phyloP scores from a whole-genome alignment of 1,140 invertebrate species.

The Medauroidea extradentata region DNA sequence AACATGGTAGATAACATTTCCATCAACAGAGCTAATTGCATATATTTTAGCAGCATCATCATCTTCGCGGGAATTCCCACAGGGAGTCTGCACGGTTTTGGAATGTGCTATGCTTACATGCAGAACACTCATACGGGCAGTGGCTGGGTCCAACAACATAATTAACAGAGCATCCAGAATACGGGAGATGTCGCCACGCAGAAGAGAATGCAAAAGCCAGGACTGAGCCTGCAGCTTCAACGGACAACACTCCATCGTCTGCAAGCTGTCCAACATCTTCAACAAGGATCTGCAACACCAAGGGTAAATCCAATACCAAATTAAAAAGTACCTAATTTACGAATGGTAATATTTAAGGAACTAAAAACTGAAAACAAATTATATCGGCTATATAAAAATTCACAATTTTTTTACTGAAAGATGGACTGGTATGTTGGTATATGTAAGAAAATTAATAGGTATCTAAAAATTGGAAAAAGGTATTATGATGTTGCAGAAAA shows the following conservation, averaged over 20 bases:
- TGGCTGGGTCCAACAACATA: constrained; percentile 75
- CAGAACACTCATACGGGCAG: constrained; percentile 78
- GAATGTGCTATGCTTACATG: constrained; percentile 73
- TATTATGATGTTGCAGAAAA: too few relatives aligned
- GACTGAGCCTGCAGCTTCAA: constrained; percentile 65
- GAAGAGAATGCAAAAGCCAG: constrained; percentile 67
- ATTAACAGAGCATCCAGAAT: constrained; percentile 75
- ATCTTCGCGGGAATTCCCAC: constrained; percentile 21
- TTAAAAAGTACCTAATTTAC: too few relatives aligned
- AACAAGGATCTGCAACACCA: constrained; percentile 1
- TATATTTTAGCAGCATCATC: constrained; percentile 60
- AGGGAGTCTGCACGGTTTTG: constrained; percentile 41
- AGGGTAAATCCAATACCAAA: too few relatives aligned
- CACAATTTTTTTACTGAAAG: too few relatives aligned
- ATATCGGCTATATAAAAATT: too few relatives aligned
- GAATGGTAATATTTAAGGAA: background rate
- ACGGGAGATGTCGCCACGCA: constrained; percentile 70
- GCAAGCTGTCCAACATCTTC: constrained; percentile 62
- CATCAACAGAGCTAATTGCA: constrained; percentile 81
- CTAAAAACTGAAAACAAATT: background rate
- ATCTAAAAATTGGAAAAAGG: too few relatives aligned
- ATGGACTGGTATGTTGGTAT: too few relatives aligned
- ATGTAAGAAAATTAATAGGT: too few relatives aligned
- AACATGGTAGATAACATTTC: constrained; percentile 82
- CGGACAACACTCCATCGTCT: constrained; percentile 59